Evolutionary conservation across 1,140 invertebrate species (phyloP), one percentile per base, ranked within the genome.

Genomic region (Coelopa frigida): DNA sequence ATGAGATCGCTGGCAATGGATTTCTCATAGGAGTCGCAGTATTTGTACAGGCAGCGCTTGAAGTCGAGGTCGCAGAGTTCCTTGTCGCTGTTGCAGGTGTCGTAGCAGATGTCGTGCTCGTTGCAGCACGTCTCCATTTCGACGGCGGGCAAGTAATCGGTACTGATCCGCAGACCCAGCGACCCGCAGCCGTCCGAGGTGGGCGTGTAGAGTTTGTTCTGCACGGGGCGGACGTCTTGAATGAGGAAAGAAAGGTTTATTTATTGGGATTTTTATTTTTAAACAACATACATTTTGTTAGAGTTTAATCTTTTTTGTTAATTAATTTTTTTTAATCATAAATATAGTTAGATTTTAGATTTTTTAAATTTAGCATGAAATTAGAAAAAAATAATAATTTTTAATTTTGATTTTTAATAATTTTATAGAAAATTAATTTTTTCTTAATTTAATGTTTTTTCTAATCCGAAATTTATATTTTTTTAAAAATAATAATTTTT

Each of bases 61-160:
- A 94, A 94, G 23, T 84, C 79, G 35, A 88, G 65, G 70, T 94
- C 90, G 72, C 90, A 94, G 1, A 82, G 72, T 62, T 91, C 87
- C 68, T 90, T 92, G 37, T 87, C 82, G 23, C 71, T 78, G 52
- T 87, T 88, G 62, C 90, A 94, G 3, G 85, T 90, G 49, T 90
- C 89, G 57, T 94, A 94, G 65, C 90, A 94, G 49, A 86, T 79
- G 55, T 94, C 90, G 68, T 94, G 90, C 3, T 63, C 57, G 63
- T 93, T 79, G 71, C 89, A 94, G 58, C 89, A 94, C 51, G 80
- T 79, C 7, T 83, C 85, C 82, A 91, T 87, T 66, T 85, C 80
- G 20, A 75, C 72, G 8, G 84, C 70, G 7, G 87, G 86, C 21
- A 91, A 72, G 56, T 84, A 84, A 49, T 87, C 80, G 22, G 80